A percentile compares a stretch with the other conserved stretches of the same genome.
These are phyloP conservation scores for Paralvinella palmiformis DNA, from an alignment of 1,140 invertebrate species.

Conservation along the genomic window DNA sequence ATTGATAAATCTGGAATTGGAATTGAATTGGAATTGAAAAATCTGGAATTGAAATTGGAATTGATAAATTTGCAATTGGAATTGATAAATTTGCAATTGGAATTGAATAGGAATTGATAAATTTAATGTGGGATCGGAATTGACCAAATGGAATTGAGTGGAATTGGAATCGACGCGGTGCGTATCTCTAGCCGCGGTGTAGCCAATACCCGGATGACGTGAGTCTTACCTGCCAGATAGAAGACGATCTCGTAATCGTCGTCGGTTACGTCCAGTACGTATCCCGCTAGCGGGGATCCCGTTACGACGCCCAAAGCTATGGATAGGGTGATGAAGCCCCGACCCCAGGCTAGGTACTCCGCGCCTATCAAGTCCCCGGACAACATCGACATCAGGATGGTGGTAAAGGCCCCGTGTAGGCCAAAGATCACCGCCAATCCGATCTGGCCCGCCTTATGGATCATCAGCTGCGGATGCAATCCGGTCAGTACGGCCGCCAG, in stretches of 20 bases:
- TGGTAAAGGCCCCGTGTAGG: slow-evolving; percentile 40
- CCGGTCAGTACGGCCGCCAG: slow-evolving; percentile 40
- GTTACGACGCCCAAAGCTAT: slow-evolving; percentile 37
- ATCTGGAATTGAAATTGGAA: too few species aligned
- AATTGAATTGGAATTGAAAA: too few species aligned
- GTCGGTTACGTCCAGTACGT: slow-evolving; percentile 33
- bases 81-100: too few species aligned
- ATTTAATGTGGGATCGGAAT: too few species aligned
- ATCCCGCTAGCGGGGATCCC: slow-evolving; percentile 38
- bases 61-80: too few species aligned
- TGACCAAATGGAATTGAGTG: too few species aligned
- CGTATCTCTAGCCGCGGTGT: too few species aligned
- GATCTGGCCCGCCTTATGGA: slow-evolving; percentile 38
- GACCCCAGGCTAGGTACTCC: slow-evolving; percentile 41
- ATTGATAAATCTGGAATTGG: too few species aligned
- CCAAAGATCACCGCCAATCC: slow-evolving; percentile 41
- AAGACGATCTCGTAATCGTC: slow-evolving; percentile 39
- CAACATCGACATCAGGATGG: slow-evolving; percentile 38
- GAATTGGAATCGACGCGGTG: too few species aligned
- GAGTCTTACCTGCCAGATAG: slow-evolving; percentile 44
- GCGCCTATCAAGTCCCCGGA: slow-evolving; percentile 37
- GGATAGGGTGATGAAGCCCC: slow-evolving; percentile 41
- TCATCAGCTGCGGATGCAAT: slow-evolving; percentile 35
- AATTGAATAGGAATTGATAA: too few species aligned
- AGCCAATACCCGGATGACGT: too few species aligned